phyloP scores from a whole-genome alignment of 1,140 invertebrate genomes.

The Rhagoletis pomonella region DNA sequence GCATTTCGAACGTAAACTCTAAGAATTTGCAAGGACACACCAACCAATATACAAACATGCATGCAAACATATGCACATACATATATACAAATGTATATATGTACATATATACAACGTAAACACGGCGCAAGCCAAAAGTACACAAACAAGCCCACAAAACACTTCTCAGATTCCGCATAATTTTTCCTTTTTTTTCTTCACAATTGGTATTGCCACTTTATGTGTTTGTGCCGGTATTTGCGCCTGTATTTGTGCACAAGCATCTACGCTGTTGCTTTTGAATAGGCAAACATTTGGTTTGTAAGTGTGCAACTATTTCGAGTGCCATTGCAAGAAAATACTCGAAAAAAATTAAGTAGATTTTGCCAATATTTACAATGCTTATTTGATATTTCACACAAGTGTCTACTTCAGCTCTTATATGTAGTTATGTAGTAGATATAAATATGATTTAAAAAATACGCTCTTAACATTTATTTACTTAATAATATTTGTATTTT shows the following conservation, averaged over 20 bases:
- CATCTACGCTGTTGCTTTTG: constrained; percentile 29
- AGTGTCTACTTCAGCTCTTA: no score
- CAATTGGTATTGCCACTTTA: constrained; percentile 15
- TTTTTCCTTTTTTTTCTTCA: neutral
- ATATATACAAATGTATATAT: neutral
- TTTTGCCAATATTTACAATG: constrained; percentile 15
- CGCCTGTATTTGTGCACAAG: neutral
- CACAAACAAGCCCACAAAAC: neutral
- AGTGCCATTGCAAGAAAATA: neutral
- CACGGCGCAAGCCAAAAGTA: neutral
- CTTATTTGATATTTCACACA: no score
- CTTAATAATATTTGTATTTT: neutral
- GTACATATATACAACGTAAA: neutral
- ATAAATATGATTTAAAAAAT: no score
- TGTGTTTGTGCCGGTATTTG: neutral
- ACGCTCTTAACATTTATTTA: neutral
- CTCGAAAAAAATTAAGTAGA: neutral
- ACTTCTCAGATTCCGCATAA: neutral
- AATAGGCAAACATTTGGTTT: constrained; percentile 4
- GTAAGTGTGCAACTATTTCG: neutral
- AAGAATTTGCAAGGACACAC: neutral
- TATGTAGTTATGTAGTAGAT: no score
- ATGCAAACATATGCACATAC: no score
- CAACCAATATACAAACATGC: no score
- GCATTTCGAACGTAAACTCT: constrained; percentile 44